Evolutionary conservation across 2,888 invertebrate genomes (phyloP).

Genomic region (Cosmorhoe ocellata): DNA sequence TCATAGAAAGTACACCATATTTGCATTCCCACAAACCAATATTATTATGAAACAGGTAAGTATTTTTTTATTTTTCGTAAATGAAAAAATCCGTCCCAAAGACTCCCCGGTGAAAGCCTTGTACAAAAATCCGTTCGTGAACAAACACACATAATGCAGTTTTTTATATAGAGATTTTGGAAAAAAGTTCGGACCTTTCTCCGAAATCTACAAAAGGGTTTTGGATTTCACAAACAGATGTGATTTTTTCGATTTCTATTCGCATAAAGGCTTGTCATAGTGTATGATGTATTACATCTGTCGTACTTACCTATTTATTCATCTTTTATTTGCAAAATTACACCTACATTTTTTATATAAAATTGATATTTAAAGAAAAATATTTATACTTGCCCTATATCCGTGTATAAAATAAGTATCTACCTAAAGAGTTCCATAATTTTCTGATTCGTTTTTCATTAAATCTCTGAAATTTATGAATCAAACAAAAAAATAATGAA

Average conservation of each 20-base stretch:
- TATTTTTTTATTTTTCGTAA: constrained; percentile 34
- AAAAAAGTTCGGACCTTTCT: constrained; percentile 57
- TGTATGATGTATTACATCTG: constrained; percentile 31
- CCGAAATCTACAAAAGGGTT: constrained; percentile 76
- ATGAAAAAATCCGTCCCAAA: constrained; percentile 45
- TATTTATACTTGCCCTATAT: no score
- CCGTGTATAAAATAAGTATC: no score
- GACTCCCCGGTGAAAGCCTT: constrained; percentile 69
- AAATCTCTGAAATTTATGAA: no score
- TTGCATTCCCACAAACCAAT: constrained; percentile 49
- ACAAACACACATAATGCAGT: constrained; percentile 58
- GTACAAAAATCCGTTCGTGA: constrained; percentile 56
- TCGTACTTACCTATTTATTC: constrained; percentile 4
- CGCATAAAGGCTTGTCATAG: constrained; percentile 16
- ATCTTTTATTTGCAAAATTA: no score
- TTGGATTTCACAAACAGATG: constrained; percentile 73
- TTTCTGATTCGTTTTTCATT: no score
- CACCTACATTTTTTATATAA: no score
- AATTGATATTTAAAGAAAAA: no score
- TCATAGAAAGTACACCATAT: constrained; percentile 28
- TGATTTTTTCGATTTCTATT: constrained; percentile 38
- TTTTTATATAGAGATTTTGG: constrained; percentile 61
- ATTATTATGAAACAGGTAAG: constrained; percentile 54
- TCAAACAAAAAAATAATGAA: constrained; percentile 19
- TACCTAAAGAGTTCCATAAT: no score